Conservation (phyloP, 2,113 vertebrate species). For the Notechis scutatus region DNA sequence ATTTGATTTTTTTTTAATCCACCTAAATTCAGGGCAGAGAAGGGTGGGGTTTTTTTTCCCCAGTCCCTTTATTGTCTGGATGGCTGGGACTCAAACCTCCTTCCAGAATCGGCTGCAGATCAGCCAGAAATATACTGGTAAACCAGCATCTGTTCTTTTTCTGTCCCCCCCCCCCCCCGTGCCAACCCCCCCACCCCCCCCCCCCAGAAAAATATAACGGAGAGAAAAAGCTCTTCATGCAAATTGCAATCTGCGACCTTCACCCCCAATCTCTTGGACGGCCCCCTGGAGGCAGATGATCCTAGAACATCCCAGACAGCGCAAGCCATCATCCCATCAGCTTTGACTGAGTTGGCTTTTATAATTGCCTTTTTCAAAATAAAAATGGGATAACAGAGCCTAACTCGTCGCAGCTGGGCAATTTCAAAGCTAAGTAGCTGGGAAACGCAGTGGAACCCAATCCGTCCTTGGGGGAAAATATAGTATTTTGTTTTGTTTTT, state of each 20-base stretch:
- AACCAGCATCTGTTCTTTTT: not conserved
- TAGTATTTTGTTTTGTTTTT: conserved; percentile 32
- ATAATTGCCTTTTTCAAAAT: not conserved
- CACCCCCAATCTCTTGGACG: too few species aligned
- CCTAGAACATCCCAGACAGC: not conserved
- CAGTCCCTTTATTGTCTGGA: not conserved
- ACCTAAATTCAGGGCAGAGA: not conserved
- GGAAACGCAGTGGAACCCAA: not conserved
- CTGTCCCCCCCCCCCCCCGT: too few species aligned
- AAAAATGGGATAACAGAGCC: not conserved
- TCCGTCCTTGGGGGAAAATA: not conserved
- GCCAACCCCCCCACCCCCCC: too few species aligned
- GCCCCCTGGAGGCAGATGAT: not conserved
- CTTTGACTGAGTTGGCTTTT: not conserved
- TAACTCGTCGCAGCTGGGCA: not conserved
- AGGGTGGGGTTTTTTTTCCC: rapidly evolving
- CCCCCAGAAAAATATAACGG: not conserved
- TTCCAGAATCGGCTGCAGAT: not conserved
- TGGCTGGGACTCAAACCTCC: not conserved
- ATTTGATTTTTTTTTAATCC: not conserved
- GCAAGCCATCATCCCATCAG: not conserved
- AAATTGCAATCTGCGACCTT: not conserved
- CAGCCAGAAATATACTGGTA: not conserved
- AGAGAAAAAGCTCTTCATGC: not conserved
- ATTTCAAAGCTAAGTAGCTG: not conserved